phyloP scores from a whole-genome alignment of 2,797 vertebrate species.

The Antrozous pallidus region DNA sequence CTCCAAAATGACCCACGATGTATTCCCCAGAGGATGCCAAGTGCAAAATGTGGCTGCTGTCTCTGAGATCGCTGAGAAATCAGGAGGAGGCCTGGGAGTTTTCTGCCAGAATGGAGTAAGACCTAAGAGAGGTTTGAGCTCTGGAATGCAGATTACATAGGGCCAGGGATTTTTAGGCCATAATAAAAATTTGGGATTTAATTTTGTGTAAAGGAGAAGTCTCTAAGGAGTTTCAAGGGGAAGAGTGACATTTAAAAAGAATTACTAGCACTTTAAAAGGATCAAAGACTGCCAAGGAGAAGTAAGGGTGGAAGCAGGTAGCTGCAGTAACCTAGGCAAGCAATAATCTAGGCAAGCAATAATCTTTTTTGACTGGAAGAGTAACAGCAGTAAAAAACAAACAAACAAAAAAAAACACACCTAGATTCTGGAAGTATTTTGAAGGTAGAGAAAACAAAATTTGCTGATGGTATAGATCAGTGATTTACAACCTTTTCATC shows the following conservation, averaged over 20 bases:
- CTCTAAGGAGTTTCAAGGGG: neutral
- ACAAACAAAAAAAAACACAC: too few relatives aligned
- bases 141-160: neutral
- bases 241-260: neutral
- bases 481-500: neutral
- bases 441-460: neutral
- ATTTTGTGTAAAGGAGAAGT: slow-evolving; percentile 1
- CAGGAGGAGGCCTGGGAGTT: neutral
- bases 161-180: too few relatives aligned
- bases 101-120: neutral
- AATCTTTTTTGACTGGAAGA: neutral
- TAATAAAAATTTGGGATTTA: neutral
- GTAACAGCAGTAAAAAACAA: neutral
- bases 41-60: neutral
- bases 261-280: slow-evolving; percentile 1
- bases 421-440: neutral
- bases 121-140: neutral
- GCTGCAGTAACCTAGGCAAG: neutral
- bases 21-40: neutral
- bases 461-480: neutral
- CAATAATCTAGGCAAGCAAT: neutral
- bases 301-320: neutral
- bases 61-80: neutral
- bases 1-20: neutral
- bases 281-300: neutral